These are phyloP conservation scores for Griposia aprilina DNA, from an alignment of 2,888 invertebrate species.

Conservation along the genomic window DNA sequence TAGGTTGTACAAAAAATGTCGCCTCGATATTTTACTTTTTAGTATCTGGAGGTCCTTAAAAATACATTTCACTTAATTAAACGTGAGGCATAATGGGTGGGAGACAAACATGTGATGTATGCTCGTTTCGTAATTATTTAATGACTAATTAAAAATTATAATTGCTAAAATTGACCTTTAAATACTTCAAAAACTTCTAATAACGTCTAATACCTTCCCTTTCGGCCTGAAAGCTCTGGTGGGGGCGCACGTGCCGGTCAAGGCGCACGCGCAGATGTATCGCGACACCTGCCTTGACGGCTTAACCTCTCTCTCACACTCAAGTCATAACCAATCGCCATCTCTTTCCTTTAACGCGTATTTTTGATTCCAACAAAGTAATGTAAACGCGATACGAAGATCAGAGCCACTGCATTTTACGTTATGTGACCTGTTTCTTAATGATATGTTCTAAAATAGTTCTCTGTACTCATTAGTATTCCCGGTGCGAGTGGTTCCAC, in stretches of 20 bases:
- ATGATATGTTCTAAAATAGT: slow-evolving; percentile 86
- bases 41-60: background rate
- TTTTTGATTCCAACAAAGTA: slow-evolving; percentile 85
- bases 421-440: slow-evolving; percentile 88
- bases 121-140: background rate
- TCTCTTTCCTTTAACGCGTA: slow-evolving; percentile 78
- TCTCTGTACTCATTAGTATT: slow-evolving; percentile 84
- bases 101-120: background rate
- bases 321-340: slow-evolving; percentile 67
- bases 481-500: slow-evolving; percentile 75
- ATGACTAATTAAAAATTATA: background rate
- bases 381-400: slow-evolving; percentile 75
- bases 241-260: slow-evolving; percentile 87
- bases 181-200: slow-evolving; percentile 37
- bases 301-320: slow-evolving; percentile 79
- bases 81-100: background rate
- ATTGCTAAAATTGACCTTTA: background rate
- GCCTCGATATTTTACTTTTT: slow-evolving; percentile 14
- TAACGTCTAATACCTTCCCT: slow-evolving; percentile 51
- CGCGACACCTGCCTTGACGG: slow-evolving; percentile 86
- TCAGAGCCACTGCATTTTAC: slow-evolving; percentile 82
- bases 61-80: slow-evolving; percentile 14
- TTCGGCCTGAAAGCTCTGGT: slow-evolving; percentile 77
- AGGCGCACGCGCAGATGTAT: slow-evolving; percentile 88
- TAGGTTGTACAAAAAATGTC: slow-evolving; percentile 36